Evolutionary conservation across 2,888 invertebrate species (phyloP).

Genomic region (Eulithis testata): DNA sequence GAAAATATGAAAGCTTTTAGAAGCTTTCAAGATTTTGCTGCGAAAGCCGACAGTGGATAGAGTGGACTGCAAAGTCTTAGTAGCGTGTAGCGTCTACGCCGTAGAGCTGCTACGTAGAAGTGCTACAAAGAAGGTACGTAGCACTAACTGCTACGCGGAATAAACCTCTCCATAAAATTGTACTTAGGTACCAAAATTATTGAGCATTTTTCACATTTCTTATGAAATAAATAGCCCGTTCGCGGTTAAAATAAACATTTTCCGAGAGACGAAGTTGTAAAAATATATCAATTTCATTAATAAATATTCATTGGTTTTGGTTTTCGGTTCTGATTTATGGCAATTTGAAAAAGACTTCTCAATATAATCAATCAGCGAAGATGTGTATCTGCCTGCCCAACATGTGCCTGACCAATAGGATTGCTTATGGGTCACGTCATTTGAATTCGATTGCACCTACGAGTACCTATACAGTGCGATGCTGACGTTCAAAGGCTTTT

Average conservation of each 20-base stretch:
- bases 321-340: not conserved
- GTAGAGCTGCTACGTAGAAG: constrained; percentile 14
- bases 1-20: constrained; percentile 16
- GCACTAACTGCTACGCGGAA: not conserved
- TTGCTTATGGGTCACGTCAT: not conserved
- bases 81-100: constrained; percentile 19
- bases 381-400: not conserved
- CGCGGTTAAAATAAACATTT: constrained; percentile 13
- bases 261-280: constrained; percentile 3
- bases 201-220: no score
- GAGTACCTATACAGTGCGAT: not conserved
- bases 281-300: constrained; percentile 12
- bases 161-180: not conserved
- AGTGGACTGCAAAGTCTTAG: constrained; percentile 6
- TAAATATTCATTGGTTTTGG: constrained; percentile 9
- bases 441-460: not conserved
- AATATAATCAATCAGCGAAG: not conserved
- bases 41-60: constrained; percentile 17
- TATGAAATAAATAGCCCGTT: not conserved
- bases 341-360: not conserved
- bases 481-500: not conserved
- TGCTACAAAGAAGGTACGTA: constrained; percentile 17
- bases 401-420: not conserved
- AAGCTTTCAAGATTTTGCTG: constrained; percentile 16
- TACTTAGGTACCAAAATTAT: no score